These are phyloP conservation scores for Burhinus bistriatus DNA, from an alignment of 2,113 vertebrate species.

Conservation along the genomic window DNA sequence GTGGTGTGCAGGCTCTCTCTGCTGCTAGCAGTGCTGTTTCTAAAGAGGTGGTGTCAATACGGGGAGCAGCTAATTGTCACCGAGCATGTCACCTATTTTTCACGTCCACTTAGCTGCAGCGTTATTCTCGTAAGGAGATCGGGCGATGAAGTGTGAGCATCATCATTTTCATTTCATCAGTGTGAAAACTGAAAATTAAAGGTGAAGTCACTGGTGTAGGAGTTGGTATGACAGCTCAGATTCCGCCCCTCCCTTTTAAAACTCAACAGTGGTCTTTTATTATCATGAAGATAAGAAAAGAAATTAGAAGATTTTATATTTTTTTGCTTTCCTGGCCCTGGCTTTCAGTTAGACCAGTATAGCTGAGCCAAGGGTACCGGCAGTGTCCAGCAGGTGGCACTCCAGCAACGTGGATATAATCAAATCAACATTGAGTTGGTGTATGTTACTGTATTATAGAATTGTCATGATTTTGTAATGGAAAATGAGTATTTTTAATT, in stretches of 20 bases:
- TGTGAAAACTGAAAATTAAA: neutral
- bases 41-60: rapidly evolving
- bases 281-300: rapidly evolving
- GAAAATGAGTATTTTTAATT: rapidly evolving
- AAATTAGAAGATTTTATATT: neutral
- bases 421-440: rapidly evolving
- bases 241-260: rapidly evolving
- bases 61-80: neutral
- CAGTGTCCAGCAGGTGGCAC: neutral
- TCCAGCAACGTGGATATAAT: neutral
- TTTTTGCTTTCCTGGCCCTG: neutral
- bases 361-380: neutral
- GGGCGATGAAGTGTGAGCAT: rapidly evolving
- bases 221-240: neutral
- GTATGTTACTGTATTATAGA: rapidly evolving
- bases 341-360: rapidly evolving
- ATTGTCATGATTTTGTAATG: rapidly evolving
- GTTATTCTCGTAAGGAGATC: rapidly evolving
- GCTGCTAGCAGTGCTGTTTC: neutral
- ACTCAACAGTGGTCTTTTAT: neutral
- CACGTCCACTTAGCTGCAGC: rapidly evolving
- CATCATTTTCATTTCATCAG: rapidly evolving
- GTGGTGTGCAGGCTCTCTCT: neutral
- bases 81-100: rapidly evolving
- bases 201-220: neutral